A percentile compares a stretch with the other conserved stretches of the same genome.
Conservation (phyloP, 2,797 vertebrate species). For the Masticophis lateralis region DNA sequence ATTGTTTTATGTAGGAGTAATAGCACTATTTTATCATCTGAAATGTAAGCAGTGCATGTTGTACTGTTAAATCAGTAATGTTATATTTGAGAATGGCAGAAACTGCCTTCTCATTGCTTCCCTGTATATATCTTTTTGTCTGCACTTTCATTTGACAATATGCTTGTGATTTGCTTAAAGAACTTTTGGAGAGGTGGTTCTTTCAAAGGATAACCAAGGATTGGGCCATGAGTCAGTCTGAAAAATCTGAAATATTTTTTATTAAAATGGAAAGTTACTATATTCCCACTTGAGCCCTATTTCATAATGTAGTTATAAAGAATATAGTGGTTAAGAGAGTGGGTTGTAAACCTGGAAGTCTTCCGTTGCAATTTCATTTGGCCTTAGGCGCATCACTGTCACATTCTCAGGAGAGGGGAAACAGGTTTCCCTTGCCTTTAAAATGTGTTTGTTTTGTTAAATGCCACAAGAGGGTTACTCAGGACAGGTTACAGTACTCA, state of each 20-base stretch:
- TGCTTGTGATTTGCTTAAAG: background rate
- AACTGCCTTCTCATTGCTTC: background rate
- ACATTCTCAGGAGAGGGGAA: background rate
- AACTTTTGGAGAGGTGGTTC: background rate
- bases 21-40: background rate
- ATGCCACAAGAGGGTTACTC: background rate
- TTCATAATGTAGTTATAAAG: background rate
- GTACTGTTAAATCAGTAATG: background rate
- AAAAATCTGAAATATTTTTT: background rate
- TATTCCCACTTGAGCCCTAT: background rate
- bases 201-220: background rate
- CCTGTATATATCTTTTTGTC: background rate
- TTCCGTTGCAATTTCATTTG: background rate
- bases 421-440: background rate
- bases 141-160: background rate
- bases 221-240: background rate
- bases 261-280: background rate
- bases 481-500: background rate
- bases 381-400: background rate
- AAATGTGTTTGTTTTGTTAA: background rate
- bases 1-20: background rate
- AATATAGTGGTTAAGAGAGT: background rate
- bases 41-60: background rate
- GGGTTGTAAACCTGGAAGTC: background rate
- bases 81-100: background rate